Base-by-base conservation (phyloP, 2,113 vertebrate species). In the Pedionomus torquatus region DNA sequence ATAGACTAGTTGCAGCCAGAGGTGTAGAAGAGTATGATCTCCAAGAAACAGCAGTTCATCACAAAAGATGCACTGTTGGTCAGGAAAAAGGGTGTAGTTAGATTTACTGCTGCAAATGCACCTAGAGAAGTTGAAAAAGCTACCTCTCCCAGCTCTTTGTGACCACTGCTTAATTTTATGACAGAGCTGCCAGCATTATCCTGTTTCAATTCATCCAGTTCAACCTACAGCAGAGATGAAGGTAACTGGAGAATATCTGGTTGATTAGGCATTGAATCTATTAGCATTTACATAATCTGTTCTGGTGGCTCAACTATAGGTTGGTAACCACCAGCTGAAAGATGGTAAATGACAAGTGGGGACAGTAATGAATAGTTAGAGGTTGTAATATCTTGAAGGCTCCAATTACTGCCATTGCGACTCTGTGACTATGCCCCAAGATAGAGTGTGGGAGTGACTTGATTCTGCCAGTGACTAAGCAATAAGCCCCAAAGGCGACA, bases 281-380 rank as follows among this genome's bases (percentile, higher is more conserved):
- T 43, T 89, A 91, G 39, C 91, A 93, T 96, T 94, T 96, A 82
- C 83, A 85, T 93, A 82, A 92, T 85, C 69, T 87, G 30, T 79
- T 93, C 89, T 46, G 61, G 87, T 96, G 91, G 83, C 84, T 97
- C 81, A 82, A 44, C 83, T 52, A 81, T 79, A 74, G 39, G 43
- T 63, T 93, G 94, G 70, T 71, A 96, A 64, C 89, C 83, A 96
- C 87, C 52, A 21, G 69, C 69, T 87, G 89, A 79, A 97, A 96
- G 87, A 96, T 76, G 91, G 84, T 71, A 91, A 75, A 84, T 95
- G 95, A 97, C 95, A 94, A 94, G 55, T 52, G 72, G 57, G 81
- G 82, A 66, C 54, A 88, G 70, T 95, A 95, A 96, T 93, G 89
- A 93, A 82, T 74, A 82, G 87, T 94, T 84, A 84, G 74, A 84